Evolutionary conservation across 2,888 invertebrate genomes (phyloP).

Genomic region (Nomada fucata): DNA sequence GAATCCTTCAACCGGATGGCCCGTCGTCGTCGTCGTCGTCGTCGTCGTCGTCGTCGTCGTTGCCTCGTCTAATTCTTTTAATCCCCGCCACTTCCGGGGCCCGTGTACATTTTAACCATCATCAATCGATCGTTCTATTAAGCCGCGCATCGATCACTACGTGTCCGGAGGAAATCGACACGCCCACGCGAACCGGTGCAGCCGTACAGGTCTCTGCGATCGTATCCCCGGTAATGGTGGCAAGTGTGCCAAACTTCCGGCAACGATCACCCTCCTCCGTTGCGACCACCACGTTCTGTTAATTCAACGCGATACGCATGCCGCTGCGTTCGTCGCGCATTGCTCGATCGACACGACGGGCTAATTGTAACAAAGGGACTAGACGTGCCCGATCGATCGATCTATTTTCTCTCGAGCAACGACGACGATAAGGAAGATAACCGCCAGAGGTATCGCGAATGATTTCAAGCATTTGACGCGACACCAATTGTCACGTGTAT

Average conservation of each 20-base stretch:
- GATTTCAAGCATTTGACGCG: background rate
- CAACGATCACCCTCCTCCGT: constrained; percentile 57
- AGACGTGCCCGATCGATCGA: too few relatives aligned
- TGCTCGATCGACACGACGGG: background rate
- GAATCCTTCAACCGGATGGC: constrained; percentile 2
- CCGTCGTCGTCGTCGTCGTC: background rate
- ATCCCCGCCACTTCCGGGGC: constrained; percentile 16
- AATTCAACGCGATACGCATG: constrained; percentile 38
- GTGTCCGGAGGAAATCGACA: constrained; percentile 61
- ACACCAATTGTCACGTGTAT: background rate
- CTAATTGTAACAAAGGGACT: too few relatives aligned
- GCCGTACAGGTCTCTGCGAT: constrained; percentile 58
- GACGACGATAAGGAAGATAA: background rate
- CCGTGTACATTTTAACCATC: background rate
- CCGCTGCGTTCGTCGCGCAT: background rate
- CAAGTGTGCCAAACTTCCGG: constrained; percentile 72
- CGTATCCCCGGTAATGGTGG: constrained; percentile 51
- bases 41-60: too few relatives aligned
- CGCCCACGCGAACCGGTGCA: constrained; percentile 55
- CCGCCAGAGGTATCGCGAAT: background rate
- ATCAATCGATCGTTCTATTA: constrained; percentile 6
- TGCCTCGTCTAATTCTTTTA: background rate
- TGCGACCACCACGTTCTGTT: constrained; percentile 49
- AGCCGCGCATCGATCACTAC: constrained; percentile 18
- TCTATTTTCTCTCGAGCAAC: background rate